phyloP scores from a whole-genome alignment of 2,113 vertebrate genomes.

The Sporophila hypoxantha region DNA sequence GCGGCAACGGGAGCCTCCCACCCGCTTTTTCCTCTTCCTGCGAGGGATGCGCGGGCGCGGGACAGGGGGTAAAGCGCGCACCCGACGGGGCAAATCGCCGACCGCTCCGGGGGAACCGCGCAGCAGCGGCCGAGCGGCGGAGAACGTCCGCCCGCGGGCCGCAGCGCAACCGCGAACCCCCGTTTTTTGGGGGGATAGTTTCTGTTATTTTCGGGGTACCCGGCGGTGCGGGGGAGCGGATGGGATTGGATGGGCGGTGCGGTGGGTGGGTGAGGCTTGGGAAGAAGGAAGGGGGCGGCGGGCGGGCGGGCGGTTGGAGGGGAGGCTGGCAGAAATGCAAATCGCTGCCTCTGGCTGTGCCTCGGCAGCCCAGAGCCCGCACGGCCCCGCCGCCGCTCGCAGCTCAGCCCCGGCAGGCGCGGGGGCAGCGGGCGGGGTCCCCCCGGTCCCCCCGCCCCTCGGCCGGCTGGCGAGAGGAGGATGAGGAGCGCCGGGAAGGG shows the following conservation, averaged over 20 bases:
- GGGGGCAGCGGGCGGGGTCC: background rate
- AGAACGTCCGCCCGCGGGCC: too few species aligned
- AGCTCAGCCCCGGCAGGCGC: background rate
- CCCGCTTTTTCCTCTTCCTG: background rate
- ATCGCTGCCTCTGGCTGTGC: background rate
- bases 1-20: background rate
- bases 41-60: background rate
- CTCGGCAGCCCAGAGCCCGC: conserved; percentile 11
- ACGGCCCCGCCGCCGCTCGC: background rate
- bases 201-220: background rate
- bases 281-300: background rate
- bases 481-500: background rate
- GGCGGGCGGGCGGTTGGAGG: background rate
- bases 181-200: background rate
- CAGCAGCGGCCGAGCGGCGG: too few species aligned
- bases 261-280: too few species aligned
- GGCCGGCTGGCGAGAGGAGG: background rate
- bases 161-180: too few species aligned
- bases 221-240: too few species aligned
- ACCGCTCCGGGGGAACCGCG: background rate
- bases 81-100: background rate
- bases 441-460: background rate
- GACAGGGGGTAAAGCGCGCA: background rate
- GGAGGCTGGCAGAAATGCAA: conserved; percentile 38
- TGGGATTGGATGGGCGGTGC: too few species aligned